These are phyloP conservation scores for Julus scandinavius DNA, from an alignment of 2,888 invertebrate species.

Conservation along the genomic window DNA sequence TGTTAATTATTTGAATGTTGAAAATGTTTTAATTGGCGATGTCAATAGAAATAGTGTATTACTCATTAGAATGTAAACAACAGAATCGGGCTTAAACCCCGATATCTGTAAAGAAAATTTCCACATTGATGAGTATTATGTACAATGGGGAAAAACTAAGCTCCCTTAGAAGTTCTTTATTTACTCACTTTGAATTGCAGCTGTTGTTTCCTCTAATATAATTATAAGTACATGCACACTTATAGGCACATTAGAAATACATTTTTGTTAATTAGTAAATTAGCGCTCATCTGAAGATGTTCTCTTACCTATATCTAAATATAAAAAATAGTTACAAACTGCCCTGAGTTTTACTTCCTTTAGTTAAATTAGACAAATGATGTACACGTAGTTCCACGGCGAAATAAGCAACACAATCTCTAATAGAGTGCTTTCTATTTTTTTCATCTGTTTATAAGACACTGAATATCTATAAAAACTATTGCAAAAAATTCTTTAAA, in stretches of 20 bases:
- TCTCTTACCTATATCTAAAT: neutral
- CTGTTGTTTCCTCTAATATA: neutral
- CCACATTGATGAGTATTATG: neutral
- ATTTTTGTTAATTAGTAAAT: neutral
- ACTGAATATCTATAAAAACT: too few relatives aligned
- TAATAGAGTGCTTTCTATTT: too few relatives aligned
- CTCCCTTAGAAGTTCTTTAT: neutral
- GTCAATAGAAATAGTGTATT: too few relatives aligned
- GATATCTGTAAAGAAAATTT: neutral
- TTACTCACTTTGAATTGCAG: neutral
- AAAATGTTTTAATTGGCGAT: too few relatives aligned
- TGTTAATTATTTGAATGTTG: too few relatives aligned
- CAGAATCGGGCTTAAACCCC: too few relatives aligned
- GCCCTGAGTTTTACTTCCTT: neutral
- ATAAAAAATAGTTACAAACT: neutral
- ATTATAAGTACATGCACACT: neutral
- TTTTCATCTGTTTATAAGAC: too few relatives aligned
- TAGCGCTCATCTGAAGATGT: neutral
- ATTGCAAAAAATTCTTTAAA: too few relatives aligned
- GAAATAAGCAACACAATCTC: neutral
- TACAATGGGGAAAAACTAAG: neutral
- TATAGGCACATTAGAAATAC: neutral
- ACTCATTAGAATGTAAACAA: too few relatives aligned
- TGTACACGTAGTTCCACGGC: neutral
- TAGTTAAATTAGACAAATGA: neutral